phyloP scores from a whole-genome alignment of 2,113 vertebrate genomes.

The Dascyllus trimaculatus region DNA sequence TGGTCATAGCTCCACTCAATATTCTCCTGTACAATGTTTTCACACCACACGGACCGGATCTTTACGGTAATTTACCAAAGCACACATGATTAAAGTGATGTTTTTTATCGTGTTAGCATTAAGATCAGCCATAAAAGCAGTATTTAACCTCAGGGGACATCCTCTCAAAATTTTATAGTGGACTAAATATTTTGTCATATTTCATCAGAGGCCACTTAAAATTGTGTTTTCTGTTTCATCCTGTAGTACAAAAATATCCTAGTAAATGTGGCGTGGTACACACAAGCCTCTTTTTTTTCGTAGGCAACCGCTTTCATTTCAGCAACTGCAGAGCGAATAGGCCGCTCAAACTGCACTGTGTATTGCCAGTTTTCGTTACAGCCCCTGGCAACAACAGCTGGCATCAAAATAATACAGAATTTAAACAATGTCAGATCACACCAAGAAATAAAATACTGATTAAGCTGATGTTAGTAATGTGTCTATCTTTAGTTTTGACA shows the following conservation, averaged over 20 bases:
- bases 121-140: neutral
- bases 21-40: conserved; percentile 98
- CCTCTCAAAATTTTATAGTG: no score
- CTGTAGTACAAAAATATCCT: no score
- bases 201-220: no score
- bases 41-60: conserved; percentile 94
- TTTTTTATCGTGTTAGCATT: neutral
- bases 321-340: neutral
- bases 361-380: neutral
- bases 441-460: no score
- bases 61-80: conserved; percentile 88
- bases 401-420: no score
- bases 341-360: neutral
- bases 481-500: no score
- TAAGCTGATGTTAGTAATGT: no score
- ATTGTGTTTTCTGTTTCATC: no score
- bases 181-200: neutral
- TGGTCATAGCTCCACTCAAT: conserved; percentile 95
- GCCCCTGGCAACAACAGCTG: no score
- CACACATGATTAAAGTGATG: neutral
- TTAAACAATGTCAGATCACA: no score
- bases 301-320: neutral
- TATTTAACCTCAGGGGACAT: neutral
- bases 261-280: no score
- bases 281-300: no score